Evolutionary conservation across 1,140 invertebrate species (phyloP).

Genomic region (Tetragonula clypearis): DNA sequence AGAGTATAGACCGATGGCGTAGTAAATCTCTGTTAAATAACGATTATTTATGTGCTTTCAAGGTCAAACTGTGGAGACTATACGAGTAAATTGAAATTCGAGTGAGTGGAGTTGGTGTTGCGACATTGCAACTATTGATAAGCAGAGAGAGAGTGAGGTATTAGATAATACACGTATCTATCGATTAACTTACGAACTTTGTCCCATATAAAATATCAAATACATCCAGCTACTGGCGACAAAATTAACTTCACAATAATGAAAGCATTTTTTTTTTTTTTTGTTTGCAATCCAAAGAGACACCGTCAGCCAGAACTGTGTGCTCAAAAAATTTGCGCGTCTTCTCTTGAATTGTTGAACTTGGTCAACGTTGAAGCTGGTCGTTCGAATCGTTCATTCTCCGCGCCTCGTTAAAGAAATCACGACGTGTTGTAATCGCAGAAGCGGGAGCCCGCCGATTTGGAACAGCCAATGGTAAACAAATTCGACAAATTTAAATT

Average conservation of each 20-base stretch:
- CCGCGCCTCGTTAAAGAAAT: background rate
- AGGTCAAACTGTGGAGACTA: background rate
- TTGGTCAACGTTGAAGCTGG: background rate
- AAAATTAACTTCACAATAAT: too few relatives aligned
- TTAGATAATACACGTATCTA: background rate
- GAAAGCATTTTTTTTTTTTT: background rate
- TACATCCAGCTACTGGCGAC: too few relatives aligned
- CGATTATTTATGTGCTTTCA: background rate
- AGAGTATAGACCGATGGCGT: too few relatives aligned
- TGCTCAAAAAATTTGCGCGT: background rate
- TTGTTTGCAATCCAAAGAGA: background rate
- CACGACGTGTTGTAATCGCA: background rate
- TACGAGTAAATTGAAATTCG: background rate
- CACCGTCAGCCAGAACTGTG: too few relatives aligned
- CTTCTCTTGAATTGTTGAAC: background rate
- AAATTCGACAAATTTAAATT: slow-evolving; percentile 6
- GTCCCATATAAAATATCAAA: too few relatives aligned
- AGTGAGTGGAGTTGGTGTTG: background rate
- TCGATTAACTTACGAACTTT: too few relatives aligned
- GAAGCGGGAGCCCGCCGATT: background rate
- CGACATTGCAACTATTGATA: background rate
- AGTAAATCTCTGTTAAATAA: too few relatives aligned
- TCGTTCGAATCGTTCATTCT: background rate
- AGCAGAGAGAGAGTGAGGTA: background rate
- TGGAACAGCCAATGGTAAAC: background rate